Percentiles rank a stretch among this genome's conserved stretches.
Evolutionary conservation across 1,140 invertebrate genomes (phyloP).

Genomic region (Papilio dardanus): DNA sequence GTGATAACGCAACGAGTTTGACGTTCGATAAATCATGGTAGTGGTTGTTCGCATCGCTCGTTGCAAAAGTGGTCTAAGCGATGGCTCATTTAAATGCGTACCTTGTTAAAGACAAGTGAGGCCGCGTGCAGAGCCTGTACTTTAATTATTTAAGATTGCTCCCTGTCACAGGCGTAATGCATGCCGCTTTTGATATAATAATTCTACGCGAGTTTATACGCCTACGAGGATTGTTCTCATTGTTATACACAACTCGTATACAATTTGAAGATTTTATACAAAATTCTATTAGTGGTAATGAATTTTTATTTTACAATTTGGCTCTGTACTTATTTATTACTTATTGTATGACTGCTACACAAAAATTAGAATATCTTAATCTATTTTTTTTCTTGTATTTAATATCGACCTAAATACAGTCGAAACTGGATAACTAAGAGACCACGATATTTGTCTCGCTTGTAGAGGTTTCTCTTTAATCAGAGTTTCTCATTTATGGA

Average conservation of each 20-base stretch:
- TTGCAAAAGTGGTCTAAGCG: slow-evolving; percentile 44
- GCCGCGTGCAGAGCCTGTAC: slow-evolving; percentile 42
- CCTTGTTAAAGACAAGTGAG: slow-evolving; percentile 46
- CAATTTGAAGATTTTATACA: background rate
- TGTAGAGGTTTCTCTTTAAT: too few species aligned
- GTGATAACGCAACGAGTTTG: slow-evolving; percentile 43
- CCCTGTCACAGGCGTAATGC: slow-evolving; percentile 51
- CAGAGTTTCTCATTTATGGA: too few species aligned
- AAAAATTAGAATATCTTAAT: too few species aligned
- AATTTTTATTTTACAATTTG: too few species aligned
- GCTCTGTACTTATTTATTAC: too few species aligned
- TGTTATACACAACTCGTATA: slow-evolving; percentile 12
- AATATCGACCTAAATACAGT: too few species aligned
- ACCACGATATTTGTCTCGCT: too few species aligned
- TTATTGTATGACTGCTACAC: too few species aligned
- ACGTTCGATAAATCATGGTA: slow-evolving; percentile 48
- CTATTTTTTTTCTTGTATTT: too few species aligned
- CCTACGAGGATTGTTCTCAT: slow-evolving; percentile 33
- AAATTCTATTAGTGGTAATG: too few species aligned
- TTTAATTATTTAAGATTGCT: slow-evolving; percentile 61
- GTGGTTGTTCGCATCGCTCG: slow-evolving; percentile 49
- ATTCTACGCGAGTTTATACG: slow-evolving; percentile 47
- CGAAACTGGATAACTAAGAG: too few species aligned
- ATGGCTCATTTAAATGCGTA: slow-evolving; percentile 52
- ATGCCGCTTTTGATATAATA: slow-evolving; percentile 52